Conservation (phyloP, 1,140 invertebrate species). For the Lanistes nyassanus region DNA sequence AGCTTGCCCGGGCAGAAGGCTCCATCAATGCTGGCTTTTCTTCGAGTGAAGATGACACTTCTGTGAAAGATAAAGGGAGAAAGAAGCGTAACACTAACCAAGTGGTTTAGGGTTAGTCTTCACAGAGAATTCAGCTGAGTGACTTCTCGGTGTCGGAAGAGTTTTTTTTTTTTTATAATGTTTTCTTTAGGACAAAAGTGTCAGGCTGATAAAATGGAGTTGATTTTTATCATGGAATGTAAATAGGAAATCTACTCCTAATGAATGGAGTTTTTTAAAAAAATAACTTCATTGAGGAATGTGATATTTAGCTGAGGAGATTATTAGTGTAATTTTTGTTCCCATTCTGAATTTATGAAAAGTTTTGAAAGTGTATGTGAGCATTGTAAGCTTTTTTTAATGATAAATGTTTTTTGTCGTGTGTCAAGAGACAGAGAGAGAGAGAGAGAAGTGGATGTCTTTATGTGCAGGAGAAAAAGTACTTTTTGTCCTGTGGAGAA, state of each 20-base stretch:
- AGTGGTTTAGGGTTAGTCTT: background rate
- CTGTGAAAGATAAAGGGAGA: slow-evolving; percentile 5
- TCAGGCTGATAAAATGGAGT: background rate
- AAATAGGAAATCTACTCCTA: background rate
- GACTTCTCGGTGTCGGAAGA: background rate
- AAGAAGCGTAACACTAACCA: slow-evolving; percentile 18
- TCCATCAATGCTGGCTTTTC: slow-evolving; percentile 11
- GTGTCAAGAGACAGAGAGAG: no score
- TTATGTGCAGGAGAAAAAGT: background rate
- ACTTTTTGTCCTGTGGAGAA: no score
- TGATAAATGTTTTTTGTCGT: no score
- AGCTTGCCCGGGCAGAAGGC: background rate
- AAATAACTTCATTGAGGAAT: no score
- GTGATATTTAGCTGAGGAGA: no score
- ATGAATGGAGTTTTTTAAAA: background rate
- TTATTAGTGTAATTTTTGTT: no score
- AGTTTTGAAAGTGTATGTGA: no score
- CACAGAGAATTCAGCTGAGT: slow-evolving; percentile 2
- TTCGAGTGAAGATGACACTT: background rate
- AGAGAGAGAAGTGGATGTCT: background rate
- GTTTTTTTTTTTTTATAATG: background rate
- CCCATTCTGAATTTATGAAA: no score
- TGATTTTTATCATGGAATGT: background rate
- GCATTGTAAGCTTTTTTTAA: no score
- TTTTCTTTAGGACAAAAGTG: no score